Percentiles rank a stretch among this genome's conserved stretches.
phyloP scores from a whole-genome alignment of 2,113 vertebrate species.

The Hippoglossus stenolepis region DNA sequence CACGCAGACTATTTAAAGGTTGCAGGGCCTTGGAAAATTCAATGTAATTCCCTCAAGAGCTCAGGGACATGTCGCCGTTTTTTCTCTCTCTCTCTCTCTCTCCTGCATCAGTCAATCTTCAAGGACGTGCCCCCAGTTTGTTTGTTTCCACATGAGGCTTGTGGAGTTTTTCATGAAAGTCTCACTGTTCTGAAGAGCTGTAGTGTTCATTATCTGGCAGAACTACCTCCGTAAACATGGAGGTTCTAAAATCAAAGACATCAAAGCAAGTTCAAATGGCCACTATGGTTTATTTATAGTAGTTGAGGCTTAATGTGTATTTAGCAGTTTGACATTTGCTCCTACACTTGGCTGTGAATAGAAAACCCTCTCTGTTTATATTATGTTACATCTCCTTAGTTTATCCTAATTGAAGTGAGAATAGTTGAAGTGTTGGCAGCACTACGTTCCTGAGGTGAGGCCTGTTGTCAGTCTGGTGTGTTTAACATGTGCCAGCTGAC shows the following conservation, averaged over 20 bases:
- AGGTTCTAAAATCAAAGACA: too few relatives aligned
- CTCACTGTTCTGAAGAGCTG: not conserved
- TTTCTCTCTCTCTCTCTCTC: conserved; percentile 6
- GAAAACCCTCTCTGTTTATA: not conserved
- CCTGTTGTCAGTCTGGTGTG: conserved; percentile 61
- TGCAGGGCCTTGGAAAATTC: conserved; percentile 62
- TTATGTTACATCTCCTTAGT: not conserved
- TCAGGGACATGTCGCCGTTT: conserved; percentile 65
- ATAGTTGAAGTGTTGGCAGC: conserved; percentile 18
- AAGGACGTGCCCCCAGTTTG: conserved; percentile 54
- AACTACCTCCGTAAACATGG: too few relatives aligned
- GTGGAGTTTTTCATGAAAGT: conserved; percentile 18
- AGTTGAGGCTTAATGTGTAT: conserved; percentile 19
- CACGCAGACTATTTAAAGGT: conserved; percentile 71
- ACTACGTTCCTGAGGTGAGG: conserved; percentile 24
- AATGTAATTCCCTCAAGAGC: conserved; percentile 66
- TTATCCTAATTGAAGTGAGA: conserved; percentile 26
- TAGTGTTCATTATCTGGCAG: not conserved
- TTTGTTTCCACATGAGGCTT: conserved; percentile 21
- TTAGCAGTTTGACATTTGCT: conserved; percentile 42
- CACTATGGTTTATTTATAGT: conserved; percentile 18
- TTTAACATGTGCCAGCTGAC: conserved; percentile 67
- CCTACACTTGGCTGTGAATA: conserved; percentile 32
- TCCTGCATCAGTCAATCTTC: conserved; percentile 50
- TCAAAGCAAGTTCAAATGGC: not conserved